A percentile compares a stretch with the other conserved stretches of the same genome.
Conservation (phyloP, 2,113 vertebrate species). For the Nicator chloris region DNA sequence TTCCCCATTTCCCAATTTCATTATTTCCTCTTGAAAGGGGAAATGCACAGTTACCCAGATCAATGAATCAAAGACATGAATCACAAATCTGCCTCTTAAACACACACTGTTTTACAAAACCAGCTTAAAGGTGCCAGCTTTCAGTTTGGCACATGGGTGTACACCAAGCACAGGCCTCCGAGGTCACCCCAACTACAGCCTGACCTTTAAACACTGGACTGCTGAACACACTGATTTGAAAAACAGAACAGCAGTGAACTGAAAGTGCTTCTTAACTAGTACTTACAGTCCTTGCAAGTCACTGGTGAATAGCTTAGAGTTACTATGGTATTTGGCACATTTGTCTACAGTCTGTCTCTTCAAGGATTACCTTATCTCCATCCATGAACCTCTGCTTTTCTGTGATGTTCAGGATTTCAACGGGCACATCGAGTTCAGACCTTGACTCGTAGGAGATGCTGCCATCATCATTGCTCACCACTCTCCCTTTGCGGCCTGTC, state of each 20-base stretch:
- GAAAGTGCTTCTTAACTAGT: not conserved
- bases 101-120: fast-evolving
- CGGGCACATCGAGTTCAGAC: conserved; percentile 94
- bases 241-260: not conserved
- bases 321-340: not conserved
- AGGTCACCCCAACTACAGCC: not conserved
- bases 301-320: not conserved
- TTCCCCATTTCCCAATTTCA: not conserved
- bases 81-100: not conserved
- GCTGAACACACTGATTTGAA: not conserved
- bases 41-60: not conserved
- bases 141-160: fast-evolving
- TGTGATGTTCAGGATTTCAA: conserved; percentile 97
- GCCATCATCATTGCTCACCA: conserved; percentile 97
- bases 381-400: conserved; percentile 99
- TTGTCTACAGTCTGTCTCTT: not conserved
- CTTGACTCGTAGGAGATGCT: conserved; percentile 96
- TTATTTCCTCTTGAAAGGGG: not conserved
- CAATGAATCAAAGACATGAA: not conserved
- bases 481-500: conserved; percentile 95
- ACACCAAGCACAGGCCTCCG: not conserved
- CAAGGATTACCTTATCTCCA: conserved; percentile 88
- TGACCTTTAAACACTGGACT: not conserved
- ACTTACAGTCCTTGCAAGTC: not conserved
- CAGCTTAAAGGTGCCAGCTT: not conserved